Base-by-base conservation (phyloP, 2,113 vertebrate species). In the Paradoxurus hermaphroditus region DNA sequence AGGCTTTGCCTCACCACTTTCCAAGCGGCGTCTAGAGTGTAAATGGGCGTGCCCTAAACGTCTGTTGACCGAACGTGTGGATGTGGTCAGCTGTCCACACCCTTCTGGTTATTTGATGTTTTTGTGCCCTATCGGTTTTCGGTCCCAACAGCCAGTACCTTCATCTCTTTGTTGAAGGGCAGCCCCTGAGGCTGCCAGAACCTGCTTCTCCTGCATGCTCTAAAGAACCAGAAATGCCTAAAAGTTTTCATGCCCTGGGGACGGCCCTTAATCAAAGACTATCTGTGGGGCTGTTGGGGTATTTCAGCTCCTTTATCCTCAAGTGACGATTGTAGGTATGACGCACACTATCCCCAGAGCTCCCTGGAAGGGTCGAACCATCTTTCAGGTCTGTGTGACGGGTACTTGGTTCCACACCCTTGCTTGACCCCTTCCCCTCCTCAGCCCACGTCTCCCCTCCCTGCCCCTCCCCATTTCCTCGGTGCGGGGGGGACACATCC, bases 11-110 rank as follows among this genome's bases (percentile, higher is more conserved):
- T 62, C 39, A 5, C 29, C 8, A 12, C 15, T 75, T 15, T 73
- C 67, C 23, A 4, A 0, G 1, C 6, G 0, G 51, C 2, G 29
- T 62, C 62, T 49, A 1, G 23, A 3, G 1, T 13, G 16, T 4
- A 25, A 3, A 2, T 4, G 34, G 53, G 25, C 8, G 12, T 14
- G 46, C 25, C 34, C 46, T 16, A 27, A 10, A 31, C 16, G 29
- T 49, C 13, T 39, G 7, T 11, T 49, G 81, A 73, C 5, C 44
- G 53, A 68, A 27, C 3, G 4, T 3, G 31, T 10, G 16, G 79
- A 31, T 27, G 34, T 3, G 39, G 10, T 27, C 63, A 27, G 46
- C 7, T 4, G 51, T 63, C 18, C 19, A 3, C 0, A 5, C 2
- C n/a, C 67, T 77, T 77, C 72, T 41, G 39, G 31, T 15, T 29